phyloP scores from a whole-genome alignment of 2,797 vertebrate species.

The Avahi laniger region DNA sequence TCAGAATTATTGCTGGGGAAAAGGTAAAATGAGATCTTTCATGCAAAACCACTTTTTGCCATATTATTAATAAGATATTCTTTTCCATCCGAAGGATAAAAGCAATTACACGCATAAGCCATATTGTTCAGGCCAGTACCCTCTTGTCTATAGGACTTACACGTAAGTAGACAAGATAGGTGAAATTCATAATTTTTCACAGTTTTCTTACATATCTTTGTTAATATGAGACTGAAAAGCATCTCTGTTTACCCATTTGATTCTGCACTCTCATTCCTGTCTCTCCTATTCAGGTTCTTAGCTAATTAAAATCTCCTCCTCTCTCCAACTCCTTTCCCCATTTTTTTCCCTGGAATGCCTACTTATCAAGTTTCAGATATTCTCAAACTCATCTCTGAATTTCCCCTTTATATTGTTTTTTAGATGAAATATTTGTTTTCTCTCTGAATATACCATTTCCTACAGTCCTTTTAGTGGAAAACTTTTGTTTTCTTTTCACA shows the following conservation, averaged over 20 bases:
- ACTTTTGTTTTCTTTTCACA: not conserved
- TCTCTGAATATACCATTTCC: not conserved
- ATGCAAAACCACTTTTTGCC: not conserved
- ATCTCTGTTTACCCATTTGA: not conserved
- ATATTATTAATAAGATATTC: not conserved
- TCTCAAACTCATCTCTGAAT: not conserved
- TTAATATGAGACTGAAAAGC: not conserved
- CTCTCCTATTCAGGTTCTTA: not conserved
- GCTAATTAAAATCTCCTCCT: not conserved
- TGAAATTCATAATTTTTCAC: not conserved
- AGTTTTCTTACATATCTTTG: not conserved
- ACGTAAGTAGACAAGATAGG: not conserved
- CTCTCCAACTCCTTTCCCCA: not conserved
- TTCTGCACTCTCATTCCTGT: not conserved
- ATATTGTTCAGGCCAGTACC: not conserved
- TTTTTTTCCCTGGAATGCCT: not conserved
- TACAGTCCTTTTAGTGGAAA: not conserved
- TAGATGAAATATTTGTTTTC: not conserved
- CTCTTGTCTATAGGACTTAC: not conserved
- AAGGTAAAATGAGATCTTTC: not conserved
- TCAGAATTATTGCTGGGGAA: not conserved
- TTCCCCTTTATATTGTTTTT: not conserved
- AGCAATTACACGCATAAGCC: not conserved
- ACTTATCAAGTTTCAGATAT: not conserved
- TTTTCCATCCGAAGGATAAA: not conserved